Evolutionary conservation across 2,797 vertebrate genomes (phyloP).

Genomic region (Acestrorhynchus altus): DNA sequence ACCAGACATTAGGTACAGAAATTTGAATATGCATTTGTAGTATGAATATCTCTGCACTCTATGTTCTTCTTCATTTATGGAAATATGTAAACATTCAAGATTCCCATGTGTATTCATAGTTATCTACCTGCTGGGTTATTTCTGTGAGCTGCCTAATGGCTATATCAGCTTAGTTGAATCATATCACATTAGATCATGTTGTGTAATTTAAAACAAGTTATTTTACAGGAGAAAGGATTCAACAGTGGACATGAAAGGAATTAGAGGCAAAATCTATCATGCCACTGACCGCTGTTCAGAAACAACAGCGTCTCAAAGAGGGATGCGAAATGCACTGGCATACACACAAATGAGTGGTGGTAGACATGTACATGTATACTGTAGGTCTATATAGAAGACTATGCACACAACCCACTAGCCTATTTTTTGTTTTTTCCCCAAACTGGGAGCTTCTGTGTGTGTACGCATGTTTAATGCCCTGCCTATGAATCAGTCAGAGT

Average conservation of each 20-base stretch:
- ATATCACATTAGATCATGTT: background rate
- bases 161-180: conserved; percentile 1
- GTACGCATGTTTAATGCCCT: conserved; percentile 58
- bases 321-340: background rate
- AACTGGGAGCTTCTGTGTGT: conserved; percentile 1
- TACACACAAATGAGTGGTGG: background rate
- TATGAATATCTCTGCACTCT: background rate
- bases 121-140: background rate
- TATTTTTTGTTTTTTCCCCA: conserved; percentile 16
- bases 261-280: background rate
- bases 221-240: background rate
- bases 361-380: conserved; percentile 9
- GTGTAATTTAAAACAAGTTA: background rate
- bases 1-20: background rate
- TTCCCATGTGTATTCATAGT: background rate
- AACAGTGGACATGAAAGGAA: background rate
- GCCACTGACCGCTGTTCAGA: background rate
- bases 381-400: background rate
- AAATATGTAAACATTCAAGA: conserved; percentile 2
- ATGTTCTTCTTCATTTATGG: background rate
- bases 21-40: background rate
- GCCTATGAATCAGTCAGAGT: conserved; percentile 66
- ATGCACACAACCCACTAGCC: background rate
- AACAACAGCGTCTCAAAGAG: background rate
- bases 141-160: background rate